Percentiles rank a stretch among this genome's conserved stretches.
These are phyloP conservation scores for Polydrusus tereticollis DNA, from an alignment of 2,888 invertebrate species.

Conservation along the genomic window DNA sequence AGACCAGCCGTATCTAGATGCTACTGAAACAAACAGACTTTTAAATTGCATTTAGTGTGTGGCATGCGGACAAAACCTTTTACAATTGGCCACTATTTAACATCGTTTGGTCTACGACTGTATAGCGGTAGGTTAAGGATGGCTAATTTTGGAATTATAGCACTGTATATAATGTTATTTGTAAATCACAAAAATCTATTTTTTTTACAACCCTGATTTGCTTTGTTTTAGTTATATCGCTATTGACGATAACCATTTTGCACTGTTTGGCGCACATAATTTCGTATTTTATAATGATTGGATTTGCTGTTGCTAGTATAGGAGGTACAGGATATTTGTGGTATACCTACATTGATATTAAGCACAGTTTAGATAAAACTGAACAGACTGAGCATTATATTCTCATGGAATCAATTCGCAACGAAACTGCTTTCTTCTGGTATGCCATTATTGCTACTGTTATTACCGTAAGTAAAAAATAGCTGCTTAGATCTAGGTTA, in stretches of 20 bases:
- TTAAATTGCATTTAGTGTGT: too few species aligned
- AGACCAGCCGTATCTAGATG: too few species aligned
- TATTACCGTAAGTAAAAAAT: constrained; percentile 82
- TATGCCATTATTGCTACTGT: constrained; percentile 89
- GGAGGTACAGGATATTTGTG: constrained; percentile 86
- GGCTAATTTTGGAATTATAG: too few species aligned
- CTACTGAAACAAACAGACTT: too few species aligned
- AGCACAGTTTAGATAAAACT: constrained; percentile 73
- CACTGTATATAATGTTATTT: too few species aligned
- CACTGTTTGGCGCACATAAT: constrained; percentile 87
- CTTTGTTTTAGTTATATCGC: constrained; percentile 80
- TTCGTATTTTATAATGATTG: constrained; percentile 89
- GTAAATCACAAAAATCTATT: too few species aligned
- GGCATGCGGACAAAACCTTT: too few species aligned
- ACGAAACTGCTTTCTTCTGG: constrained; percentile 87
- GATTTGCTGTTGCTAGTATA: constrained; percentile 81
- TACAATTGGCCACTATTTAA: too few species aligned
- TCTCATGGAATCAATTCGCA: constrained; percentile 84
- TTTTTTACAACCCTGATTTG: too few species aligned
- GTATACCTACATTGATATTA: constrained; percentile 89
- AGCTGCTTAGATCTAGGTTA: too few species aligned
- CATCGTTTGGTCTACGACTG: too few species aligned
- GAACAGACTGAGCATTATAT: constrained; percentile 63
- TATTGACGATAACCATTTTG: constrained; percentile 85
- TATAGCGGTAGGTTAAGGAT: too few species aligned